Base-by-base conservation (phyloP, 2,797 vertebrate species). In the Danio albolineatus region DNA sequence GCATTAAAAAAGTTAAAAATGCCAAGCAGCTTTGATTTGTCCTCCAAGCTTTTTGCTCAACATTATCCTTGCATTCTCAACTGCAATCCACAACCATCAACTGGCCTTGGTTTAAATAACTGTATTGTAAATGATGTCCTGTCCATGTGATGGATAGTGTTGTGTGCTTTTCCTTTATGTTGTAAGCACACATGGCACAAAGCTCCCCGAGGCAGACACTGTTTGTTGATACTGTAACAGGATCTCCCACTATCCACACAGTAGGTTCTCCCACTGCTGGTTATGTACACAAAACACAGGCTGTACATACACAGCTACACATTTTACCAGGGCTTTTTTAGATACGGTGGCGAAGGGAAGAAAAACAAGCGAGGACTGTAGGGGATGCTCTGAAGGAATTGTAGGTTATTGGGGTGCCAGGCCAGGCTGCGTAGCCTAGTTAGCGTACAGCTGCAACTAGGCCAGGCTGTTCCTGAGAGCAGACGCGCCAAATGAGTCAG, bases 381-480 rank as follows among this genome's bases (percentile, higher is more conserved):
- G 56, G 12, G 65, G 71, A 17, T 76, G 43, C 44, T 65, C 12
- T 56, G 49, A 77, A 80, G 66, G 51, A 66, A 17, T 73, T 78
- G 53, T 81, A 56, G 72, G 80, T 82, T 84, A 73, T 82, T 78
- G 44, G 80, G 77, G 67, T 84, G 83, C 83, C 84, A 85, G 84
- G 81, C 81, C 49, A 16, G 46, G 36, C 46, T 78, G 86, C 83
- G 88, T 86, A 89, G 84, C 77, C 86, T 83, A 83, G 84, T 81
- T 85, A 88, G 84, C 84, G 74, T 84, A 48, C 79, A 84, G 81
- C 12, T 86, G 80, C 83, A 94, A 92, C 82, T 94, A 91, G 92
- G 92, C 86, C 91, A 92, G 85, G 85, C 82, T 85, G 71, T 91
- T 90, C 90, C 90, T 86, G 81, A 82, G 79, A 92, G 91, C 89